Base-by-base conservation (phyloP, 2,113 vertebrate species). In the Salminus brasiliensis region DNA sequence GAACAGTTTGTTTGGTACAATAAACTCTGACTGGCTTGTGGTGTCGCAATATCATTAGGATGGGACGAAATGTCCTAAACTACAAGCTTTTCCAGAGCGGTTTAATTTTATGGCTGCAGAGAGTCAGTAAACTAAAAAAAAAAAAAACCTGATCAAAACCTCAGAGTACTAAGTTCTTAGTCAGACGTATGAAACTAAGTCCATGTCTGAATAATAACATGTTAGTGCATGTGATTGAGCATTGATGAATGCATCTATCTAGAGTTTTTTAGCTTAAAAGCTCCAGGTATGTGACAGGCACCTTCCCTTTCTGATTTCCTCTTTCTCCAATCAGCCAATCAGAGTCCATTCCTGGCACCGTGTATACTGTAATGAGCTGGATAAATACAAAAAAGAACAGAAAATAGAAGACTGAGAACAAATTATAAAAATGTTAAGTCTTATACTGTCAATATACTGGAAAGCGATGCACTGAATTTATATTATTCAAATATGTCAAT, bases 261-360 rank as follows among this genome's bases (percentile, higher is more conserved):
- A 34, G 68, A 55, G 52, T 41, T 68, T n/a, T 91, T 94, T 95
- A 98, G 89, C 96, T 98, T 78, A 99, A 93, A 72, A 99, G 95
- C 91, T 99, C 97, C 93, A 99, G 89, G 91, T 99, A 99, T 68
- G 97, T 99, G 85, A 98, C 96, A 0, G 97, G 97, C 83, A 99
- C 97, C 85, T 95, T 99, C 79, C 97, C 97, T 85, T 96, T 97
- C 89, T 95, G 94, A 88, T 97, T 96, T 47, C 97, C 96, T 80
- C 94, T 89, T 90, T 99, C 97, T 59, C 97, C 97, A 21, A 99
- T 88, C 81, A 99, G 96, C 97, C 97, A 99, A 83, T 99, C 97
- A 0, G 95, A 96, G 84, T 99, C 97, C 96, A 99, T 98, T 70
- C 97, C 97, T 0, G 96, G 97, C 80, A 98, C 91, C 39, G 96